These are phyloP conservation scores for Boloria selene DNA, from an alignment of 2,888 invertebrate species.

Conservation along the genomic window DNA sequence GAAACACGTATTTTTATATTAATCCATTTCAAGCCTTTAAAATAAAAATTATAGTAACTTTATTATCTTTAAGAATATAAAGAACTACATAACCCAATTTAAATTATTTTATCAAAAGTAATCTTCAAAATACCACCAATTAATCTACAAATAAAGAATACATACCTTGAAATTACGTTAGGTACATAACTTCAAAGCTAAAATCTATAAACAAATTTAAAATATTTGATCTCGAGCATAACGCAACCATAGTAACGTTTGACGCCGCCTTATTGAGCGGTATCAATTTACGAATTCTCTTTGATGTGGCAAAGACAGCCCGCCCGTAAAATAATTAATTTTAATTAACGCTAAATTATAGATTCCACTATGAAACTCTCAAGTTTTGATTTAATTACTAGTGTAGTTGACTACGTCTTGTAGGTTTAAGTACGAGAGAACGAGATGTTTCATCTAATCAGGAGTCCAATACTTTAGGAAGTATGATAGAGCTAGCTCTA, in stretches of 20 bases:
- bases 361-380: constrained; percentile 30
- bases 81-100: too few species aligned
- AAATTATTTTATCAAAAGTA: not conserved
- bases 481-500: too few species aligned
- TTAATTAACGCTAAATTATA: constrained; percentile 43
- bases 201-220: constrained; percentile 10
- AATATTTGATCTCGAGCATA: constrained; percentile 11
- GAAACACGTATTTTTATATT: constrained; percentile 66
- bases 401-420: not conserved
- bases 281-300: constrained; percentile 43
- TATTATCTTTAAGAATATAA: too few species aligned
- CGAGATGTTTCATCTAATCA: too few species aligned
- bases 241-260: constrained; percentile 37
- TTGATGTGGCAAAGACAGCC: constrained; percentile 44
- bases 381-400: constrained; percentile 34
- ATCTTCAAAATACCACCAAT: not conserved
- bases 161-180: not conserved
- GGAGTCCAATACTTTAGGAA: too few species aligned
- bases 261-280: constrained; percentile 33
- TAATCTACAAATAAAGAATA: not conserved
- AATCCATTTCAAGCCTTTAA: too few species aligned
- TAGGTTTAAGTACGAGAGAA: not conserved
- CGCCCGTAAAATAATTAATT: constrained; percentile 42
- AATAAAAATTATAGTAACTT: too few species aligned
- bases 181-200: not conserved